Evolutionary conservation across 2,113 vertebrate genomes (phyloP).

Genomic region (Gavialis gangeticus): DNA sequence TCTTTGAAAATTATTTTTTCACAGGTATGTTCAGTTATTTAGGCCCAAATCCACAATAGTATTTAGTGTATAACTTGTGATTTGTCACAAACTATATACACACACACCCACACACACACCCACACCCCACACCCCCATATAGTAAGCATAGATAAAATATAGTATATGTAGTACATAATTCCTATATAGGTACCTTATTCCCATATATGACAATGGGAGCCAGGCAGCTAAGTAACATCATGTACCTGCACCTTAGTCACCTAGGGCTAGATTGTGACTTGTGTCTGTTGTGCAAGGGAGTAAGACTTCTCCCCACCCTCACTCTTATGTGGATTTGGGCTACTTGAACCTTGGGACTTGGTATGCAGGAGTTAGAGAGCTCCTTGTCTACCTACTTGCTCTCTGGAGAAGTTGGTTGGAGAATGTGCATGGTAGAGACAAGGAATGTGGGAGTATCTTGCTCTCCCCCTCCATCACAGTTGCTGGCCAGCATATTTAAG

Average conservation of each 20-base stretch:
- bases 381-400: not conserved
- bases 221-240: no score
- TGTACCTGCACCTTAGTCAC: conserved; percentile 48
- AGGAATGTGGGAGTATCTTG: not conserved
- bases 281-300: not conserved
- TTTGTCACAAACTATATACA: no score
- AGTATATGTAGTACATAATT: no score
- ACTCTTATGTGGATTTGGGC: not conserved
- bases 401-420: not conserved
- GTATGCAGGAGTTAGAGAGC: not conserved
- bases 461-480: not conserved
- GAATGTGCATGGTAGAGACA: not conserved
- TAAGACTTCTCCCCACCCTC: not conserved
- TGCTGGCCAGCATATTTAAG: accelerated
- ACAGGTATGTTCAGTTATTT: no score
- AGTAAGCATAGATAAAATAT: no score
- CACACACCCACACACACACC: no score
- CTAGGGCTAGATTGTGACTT: conserved; percentile 23
- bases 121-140: no score
- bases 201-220: no score
- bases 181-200: no score
- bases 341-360: not conserved
- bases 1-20: conserved; percentile 65
- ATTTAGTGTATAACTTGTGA: no score
- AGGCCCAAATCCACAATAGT: no score